These are phyloP conservation scores for Phyto melanocephala DNA, from an alignment of 2,888 invertebrate genomes.

Conservation along the genomic window DNA sequence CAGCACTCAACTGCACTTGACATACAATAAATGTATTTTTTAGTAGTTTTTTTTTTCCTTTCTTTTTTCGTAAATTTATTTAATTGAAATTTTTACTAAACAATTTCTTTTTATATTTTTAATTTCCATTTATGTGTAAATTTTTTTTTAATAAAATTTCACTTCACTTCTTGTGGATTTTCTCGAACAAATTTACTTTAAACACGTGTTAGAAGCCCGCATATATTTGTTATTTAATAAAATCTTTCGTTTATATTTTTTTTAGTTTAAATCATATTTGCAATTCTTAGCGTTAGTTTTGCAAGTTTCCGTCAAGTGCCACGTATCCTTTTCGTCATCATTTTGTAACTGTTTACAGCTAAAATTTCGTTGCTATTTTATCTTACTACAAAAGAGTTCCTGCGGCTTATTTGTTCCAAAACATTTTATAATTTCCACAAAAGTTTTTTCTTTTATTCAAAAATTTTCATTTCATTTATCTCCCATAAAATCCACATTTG, in stretches of 20 bases:
- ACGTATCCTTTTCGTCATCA: conserved; percentile 63
- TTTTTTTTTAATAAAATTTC: neutral
- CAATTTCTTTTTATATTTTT: neutral
- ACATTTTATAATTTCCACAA: conserved; percentile 51
- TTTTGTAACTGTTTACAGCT: conserved; percentile 56
- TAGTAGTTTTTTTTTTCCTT: neutral
- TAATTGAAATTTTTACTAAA: conserved; percentile 1
- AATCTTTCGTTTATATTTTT: conserved; percentile 30
- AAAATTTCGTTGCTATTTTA: conserved; percentile 40
- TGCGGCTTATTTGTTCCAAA: conserved; percentile 8
- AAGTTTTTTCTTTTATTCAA: neutral
- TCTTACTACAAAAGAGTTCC: conserved; percentile 23
- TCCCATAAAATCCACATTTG: conserved; percentile 37
- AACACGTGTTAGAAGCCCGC: neutral
- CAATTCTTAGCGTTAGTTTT: neutral
- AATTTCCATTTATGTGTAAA: neutral
- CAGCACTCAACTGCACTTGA: neutral
- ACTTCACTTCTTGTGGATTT: neutral
- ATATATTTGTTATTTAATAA: neutral
- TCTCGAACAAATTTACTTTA: neutral
- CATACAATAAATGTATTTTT: neutral
- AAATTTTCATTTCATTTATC: neutral
- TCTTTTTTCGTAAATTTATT: neutral
- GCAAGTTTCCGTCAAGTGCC: conserved; percentile 39
- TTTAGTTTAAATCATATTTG: neutral